A percentile compares a stretch with the other conserved stretches of the same genome.
Evolutionary conservation across 2,113 vertebrate species (phyloP).

Genomic region (Carettochelys insculpta): DNA sequence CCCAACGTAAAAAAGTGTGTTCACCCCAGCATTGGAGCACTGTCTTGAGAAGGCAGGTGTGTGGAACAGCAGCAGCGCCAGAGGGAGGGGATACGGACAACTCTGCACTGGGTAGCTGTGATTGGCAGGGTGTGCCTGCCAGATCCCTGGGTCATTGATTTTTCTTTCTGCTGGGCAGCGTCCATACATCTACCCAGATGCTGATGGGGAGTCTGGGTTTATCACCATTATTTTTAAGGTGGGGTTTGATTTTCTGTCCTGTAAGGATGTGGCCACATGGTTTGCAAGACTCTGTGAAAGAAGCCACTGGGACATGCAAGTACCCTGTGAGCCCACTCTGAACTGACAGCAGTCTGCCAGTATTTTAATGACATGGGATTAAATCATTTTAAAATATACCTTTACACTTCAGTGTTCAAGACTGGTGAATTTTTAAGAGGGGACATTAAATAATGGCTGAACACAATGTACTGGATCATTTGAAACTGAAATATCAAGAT

Average conservation of each 20-base stretch:
- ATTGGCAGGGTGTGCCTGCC: constrained; percentile 54
- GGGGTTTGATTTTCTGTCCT: not conserved
- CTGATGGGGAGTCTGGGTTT: not conserved
- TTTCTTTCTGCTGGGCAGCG: constrained; percentile 37
- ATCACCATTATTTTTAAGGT: not conserved
- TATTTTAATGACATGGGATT: too few relatives aligned
- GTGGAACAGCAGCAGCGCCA: constrained; percentile 17
- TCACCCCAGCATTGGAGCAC: not conserved
- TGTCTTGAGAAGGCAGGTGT: not conserved
- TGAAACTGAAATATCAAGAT: too few relatives aligned
- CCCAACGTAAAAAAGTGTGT: too few relatives aligned
- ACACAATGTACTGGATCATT: too few relatives aligned
- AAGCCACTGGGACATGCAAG: not conserved
- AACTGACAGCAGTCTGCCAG: too few relatives aligned
- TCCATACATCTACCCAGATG: too few relatives aligned
- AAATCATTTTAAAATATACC: too few relatives aligned
- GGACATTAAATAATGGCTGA: too few relatives aligned
- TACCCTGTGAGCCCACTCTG: too few relatives aligned
- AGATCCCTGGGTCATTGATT: constrained; percentile 52
- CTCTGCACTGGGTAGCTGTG: constrained; percentile 26
- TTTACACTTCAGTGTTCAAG: too few relatives aligned
- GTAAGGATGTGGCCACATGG: not conserved
- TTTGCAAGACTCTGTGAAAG: not conserved
- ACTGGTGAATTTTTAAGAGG: too few relatives aligned
- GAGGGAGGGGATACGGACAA: not conserved